phyloP scores from a whole-genome alignment of 2,113 vertebrate species.

The Haemorhous mexicanus region DNA sequence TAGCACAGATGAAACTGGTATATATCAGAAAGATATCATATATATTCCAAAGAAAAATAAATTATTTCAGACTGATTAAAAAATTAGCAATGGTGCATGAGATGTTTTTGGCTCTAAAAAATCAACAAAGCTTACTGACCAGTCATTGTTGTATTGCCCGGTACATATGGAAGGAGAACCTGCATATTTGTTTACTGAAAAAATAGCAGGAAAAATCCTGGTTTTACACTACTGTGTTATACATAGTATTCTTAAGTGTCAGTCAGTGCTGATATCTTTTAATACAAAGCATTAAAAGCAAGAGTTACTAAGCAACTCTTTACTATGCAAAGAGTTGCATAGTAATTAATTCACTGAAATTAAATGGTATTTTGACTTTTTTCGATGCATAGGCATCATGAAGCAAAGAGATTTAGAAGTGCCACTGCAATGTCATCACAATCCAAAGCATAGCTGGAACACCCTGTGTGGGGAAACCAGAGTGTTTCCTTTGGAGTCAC shows the following conservation, averaged over 20 bases:
- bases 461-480: background rate
- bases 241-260: background rate
- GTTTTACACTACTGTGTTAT: background rate
- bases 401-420: background rate
- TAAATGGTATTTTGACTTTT: background rate
- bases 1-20: background rate
- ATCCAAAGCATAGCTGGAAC: background rate
- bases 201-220: background rate
- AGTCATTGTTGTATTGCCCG: background rate
- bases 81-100: background rate
- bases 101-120: background rate
- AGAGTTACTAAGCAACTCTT: too few relatives aligned
- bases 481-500: background rate
- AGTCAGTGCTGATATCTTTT: background rate
- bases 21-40: background rate
- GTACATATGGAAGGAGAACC: background rate
- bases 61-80: background rate
- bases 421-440: background rate
- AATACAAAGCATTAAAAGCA: background rate
- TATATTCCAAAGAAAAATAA: background rate
- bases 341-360: background rate
- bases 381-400: background rate
- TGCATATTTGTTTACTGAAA: background rate
- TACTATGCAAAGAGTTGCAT: background rate
- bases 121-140: background rate